Percentiles rank a stretch among this genome's conserved stretches.
Evolutionary conservation across 2,888 invertebrate genomes (phyloP).

Genomic region (Brenthis ino): DNA sequence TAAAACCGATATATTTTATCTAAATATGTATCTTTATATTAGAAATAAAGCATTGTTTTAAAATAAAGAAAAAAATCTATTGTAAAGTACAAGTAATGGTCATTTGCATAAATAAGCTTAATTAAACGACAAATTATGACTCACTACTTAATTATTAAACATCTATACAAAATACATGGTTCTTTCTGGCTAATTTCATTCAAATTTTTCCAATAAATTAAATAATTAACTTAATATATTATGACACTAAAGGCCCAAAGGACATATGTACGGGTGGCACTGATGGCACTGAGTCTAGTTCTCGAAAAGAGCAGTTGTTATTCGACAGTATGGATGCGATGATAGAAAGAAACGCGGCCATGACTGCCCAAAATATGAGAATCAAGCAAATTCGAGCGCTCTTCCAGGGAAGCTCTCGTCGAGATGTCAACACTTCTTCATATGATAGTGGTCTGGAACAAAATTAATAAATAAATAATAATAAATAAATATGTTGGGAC

Average conservation of each 20-base stretch:
- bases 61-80: no score
- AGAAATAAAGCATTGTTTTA: no score
- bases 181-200: neutral
- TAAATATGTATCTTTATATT: no score
- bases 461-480: neutral
- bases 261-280: slow-evolving; percentile 42
- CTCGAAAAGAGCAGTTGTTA: slow-evolving; percentile 44
- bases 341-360: slow-evolving; percentile 71
- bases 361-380: slow-evolving; percentile 73
- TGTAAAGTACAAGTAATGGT: no score
- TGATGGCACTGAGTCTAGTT: slow-evolving; percentile 29
- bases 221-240: neutral
- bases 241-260: slow-evolving; percentile 36
- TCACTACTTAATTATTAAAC: no score
- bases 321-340: slow-evolving; percentile 64
- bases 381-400: slow-evolving; percentile 68
- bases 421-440: slow-evolving; percentile 74
- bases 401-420: slow-evolving; percentile 76
- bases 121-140: no score
- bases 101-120: no score
- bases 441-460: slow-evolving; percentile 65
- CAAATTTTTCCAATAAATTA: neutral
- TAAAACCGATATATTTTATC: no score
- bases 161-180: no score
- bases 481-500: no score